phyloP scores from a whole-genome alignment of 2,797 vertebrate species.

The Lithobates pipiens region DNA sequence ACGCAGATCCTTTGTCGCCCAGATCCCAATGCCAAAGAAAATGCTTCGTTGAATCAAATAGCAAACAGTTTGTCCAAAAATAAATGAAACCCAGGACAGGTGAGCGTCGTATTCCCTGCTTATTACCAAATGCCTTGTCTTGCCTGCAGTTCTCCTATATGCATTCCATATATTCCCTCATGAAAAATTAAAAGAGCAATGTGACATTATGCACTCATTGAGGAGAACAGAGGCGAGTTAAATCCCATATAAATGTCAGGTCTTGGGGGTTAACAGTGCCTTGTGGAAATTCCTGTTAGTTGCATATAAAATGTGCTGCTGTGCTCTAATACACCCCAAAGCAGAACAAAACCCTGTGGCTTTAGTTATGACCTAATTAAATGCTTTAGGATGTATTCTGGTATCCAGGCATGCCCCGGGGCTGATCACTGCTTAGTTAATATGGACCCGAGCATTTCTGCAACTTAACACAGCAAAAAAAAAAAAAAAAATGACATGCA shows the following conservation, averaged over 20 bases:
- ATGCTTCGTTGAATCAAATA: neutral
- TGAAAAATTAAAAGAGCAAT: constrained; percentile 10
- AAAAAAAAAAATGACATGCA: constrained; percentile 14
- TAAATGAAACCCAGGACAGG: neutral
- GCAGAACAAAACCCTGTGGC: constrained; percentile 27
- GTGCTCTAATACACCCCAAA: constrained; percentile 31
- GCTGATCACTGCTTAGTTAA: constrained; percentile 40
- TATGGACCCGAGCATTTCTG: constrained; percentile 8
- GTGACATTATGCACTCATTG: constrained; percentile 3
- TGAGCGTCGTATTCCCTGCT: neutral
- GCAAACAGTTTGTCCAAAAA: neutral
- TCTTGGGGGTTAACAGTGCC: constrained; percentile 49
- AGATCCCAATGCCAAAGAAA: neutral
- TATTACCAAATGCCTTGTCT: neutral
- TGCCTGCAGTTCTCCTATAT: constrained; percentile 6
- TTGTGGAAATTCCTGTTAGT: constrained; percentile 21
- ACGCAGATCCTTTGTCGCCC: too few species aligned
- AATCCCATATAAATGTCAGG: constrained; percentile 13
- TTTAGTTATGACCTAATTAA: constrained; percentile 36
- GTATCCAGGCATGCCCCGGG: constrained; percentile 21
- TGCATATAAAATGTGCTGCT: constrained; percentile 21
- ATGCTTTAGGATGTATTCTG: constrained; percentile 33
- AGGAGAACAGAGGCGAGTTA: neutral
- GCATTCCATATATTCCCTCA: neutral
- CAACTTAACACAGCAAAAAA: neutral